A percentile compares a stretch with the other conserved stretches of the same genome.
These are phyloP conservation scores for Metacarcinus magister DNA, from an alignment of 2,888 invertebrate species.

Conservation along the genomic window DNA sequence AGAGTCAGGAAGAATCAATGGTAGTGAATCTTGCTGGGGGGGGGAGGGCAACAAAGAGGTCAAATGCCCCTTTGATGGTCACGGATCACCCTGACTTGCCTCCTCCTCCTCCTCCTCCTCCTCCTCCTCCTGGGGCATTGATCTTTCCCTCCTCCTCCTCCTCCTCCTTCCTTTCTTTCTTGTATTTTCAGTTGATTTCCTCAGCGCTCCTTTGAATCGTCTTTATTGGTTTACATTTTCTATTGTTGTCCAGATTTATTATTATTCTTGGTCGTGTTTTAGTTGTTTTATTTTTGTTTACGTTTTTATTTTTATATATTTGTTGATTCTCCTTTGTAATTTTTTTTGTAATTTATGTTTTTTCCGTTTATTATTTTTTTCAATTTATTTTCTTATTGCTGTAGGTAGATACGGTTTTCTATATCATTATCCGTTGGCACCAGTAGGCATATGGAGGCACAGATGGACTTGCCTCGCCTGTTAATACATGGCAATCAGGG, in stretches of 20 bases:
- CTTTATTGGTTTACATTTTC: not conserved
- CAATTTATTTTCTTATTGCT: too few relatives aligned
- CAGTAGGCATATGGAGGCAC: too few relatives aligned
- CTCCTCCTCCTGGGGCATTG: not conserved
- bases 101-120: not conserved
- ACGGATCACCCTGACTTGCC: not conserved
- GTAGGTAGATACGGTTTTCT: too few relatives aligned
- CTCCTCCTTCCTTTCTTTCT: not conserved
- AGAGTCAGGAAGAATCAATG: not conserved
- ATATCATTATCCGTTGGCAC: too few relatives aligned
- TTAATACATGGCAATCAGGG: not conserved
- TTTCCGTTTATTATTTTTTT: too few relatives aligned
- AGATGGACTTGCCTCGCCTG: not conserved
- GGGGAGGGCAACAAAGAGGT: not conserved
- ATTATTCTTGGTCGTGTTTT: not conserved
- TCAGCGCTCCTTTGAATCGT: not conserved
- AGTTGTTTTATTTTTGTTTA: not conserved
- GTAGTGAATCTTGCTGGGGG: not conserved
- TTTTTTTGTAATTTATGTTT: too few relatives aligned
- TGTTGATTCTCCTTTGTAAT: too few relatives aligned
- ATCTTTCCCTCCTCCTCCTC: not conserved
- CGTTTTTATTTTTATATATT: not conserved
- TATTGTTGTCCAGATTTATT: not conserved
- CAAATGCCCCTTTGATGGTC: slow-evolving; percentile 26
- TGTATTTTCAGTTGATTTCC: slow-evolving; percentile 13